Base-by-base conservation (phyloP, 2,888 invertebrate species). In the Formica aserva region DNA sequence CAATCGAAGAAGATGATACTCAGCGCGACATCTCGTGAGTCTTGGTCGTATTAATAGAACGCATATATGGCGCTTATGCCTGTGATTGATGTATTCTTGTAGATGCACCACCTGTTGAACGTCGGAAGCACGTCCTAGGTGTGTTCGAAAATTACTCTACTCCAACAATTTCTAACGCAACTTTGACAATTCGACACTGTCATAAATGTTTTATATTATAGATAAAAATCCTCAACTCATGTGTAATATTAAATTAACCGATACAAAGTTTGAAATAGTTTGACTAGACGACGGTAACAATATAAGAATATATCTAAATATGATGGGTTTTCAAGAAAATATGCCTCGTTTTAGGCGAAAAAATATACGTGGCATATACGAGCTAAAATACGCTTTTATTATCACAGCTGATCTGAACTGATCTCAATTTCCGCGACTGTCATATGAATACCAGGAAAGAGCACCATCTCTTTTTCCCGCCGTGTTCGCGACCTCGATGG, bases 401-500 rank as follows among this genome's bases (percentile, higher is more conserved):
- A n/a, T 52, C 1, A 52, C 48, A 52, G n/a, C n/a, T 48, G 48
- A 48, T 48, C 1, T 45, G 18, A 45, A 4, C 45, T 48, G 18
- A 48, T 35, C 9, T 38, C 15, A 22, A 38, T 38, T 29, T 8
- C 29, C 8, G 41, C 74, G 26, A 13, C 41, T 29, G 41, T n/a
- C 29, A 74, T n/a, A 29, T 8, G 48, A n/a, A 52, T 69, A 48
- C 35, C 52, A 26, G 15, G 18, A 69, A 13, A 8, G n/a, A 57
- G 32, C 38, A 26, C n/a, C 60, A 8, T 2, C 41, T 29, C 9
- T 38, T 38, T 13, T 41, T 71, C 26, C 52, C 38, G 22, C 15
- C 38, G 29, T 1, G 32, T 26, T 41, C 26, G 60, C n/a, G 29
- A 13, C 18, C 35, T 66, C 72, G 75, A 75, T 71, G 55, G 76